Base-by-base conservation (phyloP, 2,888 invertebrate species). In the Apodemia hepburni region DNA sequence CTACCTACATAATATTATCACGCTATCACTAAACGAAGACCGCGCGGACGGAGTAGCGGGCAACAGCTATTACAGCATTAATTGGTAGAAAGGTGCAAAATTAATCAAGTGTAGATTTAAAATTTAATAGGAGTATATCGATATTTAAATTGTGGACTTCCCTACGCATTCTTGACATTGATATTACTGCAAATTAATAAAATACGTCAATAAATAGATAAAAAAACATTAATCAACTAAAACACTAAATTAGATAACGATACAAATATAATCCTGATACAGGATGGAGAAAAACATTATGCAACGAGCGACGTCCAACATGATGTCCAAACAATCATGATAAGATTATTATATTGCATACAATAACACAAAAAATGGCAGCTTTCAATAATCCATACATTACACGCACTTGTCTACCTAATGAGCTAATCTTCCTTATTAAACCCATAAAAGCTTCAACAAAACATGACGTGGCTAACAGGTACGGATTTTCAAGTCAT, bases 401-500 rank as follows among this genome's bases (percentile, higher is more conserved):
- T 66, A 66, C 65, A 62, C 60, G 59, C 70, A 68, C 71, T 70
- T 64, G 62, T 66, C 22, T 61, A 57, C 47, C 59, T 68, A 69
- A 70, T 61, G 65, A 64, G 61, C 67, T 74, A 71, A 74, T 73
- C 73, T 68, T 29, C 64, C 70, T 70, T 71, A 72, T 67, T 69
- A 67, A 67, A 62, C 66, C 71, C 70, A 71, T 71, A 71, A 71
- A 74, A 71, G 66, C 66, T 61, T 63, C 62, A 68, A 63, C 65
- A 64, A 60, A 61, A 59, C 38, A 61, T 60, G 61, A 59, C 64
- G 9, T 22, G 57, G 61, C 29, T 38, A 61, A 65, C 59, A 11
- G 62, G 65, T 66, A 22, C 57, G 35, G 27, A 42, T 17, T 17
- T 17, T 27, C 12, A 7, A 11, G 27, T 5, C 57, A 38, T 33